phyloP scores from a whole-genome alignment of 2,888 invertebrate genomes.

The Stenodera caucasica region DNA sequence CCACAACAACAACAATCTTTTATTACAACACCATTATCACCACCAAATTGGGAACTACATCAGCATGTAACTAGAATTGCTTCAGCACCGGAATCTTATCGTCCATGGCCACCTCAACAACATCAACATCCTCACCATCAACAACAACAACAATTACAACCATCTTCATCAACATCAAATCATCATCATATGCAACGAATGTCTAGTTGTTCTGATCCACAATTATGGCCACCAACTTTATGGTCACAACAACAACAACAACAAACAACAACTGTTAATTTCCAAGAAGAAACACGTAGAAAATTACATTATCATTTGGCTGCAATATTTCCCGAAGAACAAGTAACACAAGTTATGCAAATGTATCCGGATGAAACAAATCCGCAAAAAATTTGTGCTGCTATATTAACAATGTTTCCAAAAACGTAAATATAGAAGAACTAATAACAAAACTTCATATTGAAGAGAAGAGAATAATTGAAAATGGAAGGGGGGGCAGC shows the following conservation, averaged over 20 bases:
- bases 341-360: slow-evolving; percentile 87
- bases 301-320: slow-evolving; percentile 85
- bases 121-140: slow-evolving; percentile 40
- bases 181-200: slow-evolving; percentile 55
- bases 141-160: background rate
- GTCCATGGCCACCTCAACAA: slow-evolving; percentile 58
- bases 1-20: slow-evolving; percentile 34
- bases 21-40: slow-evolving; percentile 36
- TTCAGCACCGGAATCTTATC: slow-evolving; percentile 70
- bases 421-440: slow-evolving; percentile 52
- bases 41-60: slow-evolving; percentile 54
- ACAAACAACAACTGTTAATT: slow-evolving; percentile 50
- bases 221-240: slow-evolving; percentile 57
- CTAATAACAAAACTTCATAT: slow-evolving; percentile 45
- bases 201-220: slow-evolving; percentile 65
- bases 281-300: slow-evolving; percentile 68
- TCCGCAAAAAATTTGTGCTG: slow-evolving; percentile 86
- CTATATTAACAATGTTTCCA: slow-evolving; percentile 76
- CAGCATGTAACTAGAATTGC: slow-evolving; percentile 72
- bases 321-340: slow-evolving; percentile 88
- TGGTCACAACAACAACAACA: slow-evolving; percentile 46
- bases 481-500: slow-evolving; percentile 5
- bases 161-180: slow-evolving; percentile 31
- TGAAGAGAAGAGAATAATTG: slow-evolving; percentile 36
- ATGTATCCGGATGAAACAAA: slow-evolving; percentile 87